Conservation (phyloP, 2,888 invertebrate species). For the Selenia dentaria region DNA sequence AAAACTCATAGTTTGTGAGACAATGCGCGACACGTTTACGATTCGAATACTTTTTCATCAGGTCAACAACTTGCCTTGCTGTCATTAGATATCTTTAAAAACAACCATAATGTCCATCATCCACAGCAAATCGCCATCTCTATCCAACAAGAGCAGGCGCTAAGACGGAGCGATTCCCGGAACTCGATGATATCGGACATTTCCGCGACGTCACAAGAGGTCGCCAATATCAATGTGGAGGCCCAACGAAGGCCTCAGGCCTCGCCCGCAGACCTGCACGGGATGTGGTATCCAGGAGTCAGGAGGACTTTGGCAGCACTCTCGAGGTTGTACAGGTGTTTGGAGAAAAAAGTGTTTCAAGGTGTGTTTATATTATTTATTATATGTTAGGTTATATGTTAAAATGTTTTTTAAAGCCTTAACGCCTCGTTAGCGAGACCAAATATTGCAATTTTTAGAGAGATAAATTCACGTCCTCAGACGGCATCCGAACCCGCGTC, state of each 20-base stretch:
- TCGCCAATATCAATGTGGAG: slow-evolving; percentile 85
- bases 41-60: too few species aligned
- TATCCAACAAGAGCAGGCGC: slow-evolving; percentile 84
- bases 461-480: too few species aligned
- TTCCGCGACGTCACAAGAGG: slow-evolving; percentile 89
- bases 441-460: too few species aligned
- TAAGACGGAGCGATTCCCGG: slow-evolving; percentile 87
- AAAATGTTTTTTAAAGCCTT: too few species aligned
- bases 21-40: too few species aligned
- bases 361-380: slow-evolving; percentile 54
- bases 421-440: too few species aligned
- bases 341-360: slow-evolving; percentile 98
- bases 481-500: too few species aligned
- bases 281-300: slow-evolving; percentile 99
- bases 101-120: not conserved
- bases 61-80: too few species aligned
- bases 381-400: too few species aligned
- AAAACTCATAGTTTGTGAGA: too few species aligned
- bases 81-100: too few species aligned
- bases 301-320: slow-evolving; percentile 97
- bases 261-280: slow-evolving; percentile 98
- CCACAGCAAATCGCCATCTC: slow-evolving; percentile 87
- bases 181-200: slow-evolving; percentile 88
- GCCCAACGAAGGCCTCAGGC: slow-evolving; percentile 73
- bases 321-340: slow-evolving; percentile 93